These are phyloP conservation scores for Rapana venosa DNA, from an alignment of 2,888 invertebrate genomes.

Conservation along the genomic window DNA sequence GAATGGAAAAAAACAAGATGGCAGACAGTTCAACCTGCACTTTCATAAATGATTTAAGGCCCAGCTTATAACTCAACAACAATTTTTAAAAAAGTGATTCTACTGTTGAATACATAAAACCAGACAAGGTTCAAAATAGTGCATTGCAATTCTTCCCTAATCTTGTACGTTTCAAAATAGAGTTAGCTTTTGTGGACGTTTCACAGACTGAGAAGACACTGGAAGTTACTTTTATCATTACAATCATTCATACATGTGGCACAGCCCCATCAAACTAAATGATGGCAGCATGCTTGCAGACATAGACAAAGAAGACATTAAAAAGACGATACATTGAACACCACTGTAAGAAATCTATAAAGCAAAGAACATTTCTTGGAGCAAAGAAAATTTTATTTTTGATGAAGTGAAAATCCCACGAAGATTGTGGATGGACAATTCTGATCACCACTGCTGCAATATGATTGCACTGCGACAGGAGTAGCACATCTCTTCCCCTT, in stretches of 20 bases:
- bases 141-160: too few species aligned
- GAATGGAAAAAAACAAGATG: too few species aligned
- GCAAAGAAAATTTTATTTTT: slow-evolving; percentile 6
- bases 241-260: background rate
- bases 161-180: too few species aligned
- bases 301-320: background rate
- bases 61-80: too few species aligned
- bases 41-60: too few species aligned
- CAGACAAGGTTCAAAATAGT: too few species aligned
- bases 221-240: background rate
- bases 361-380: background rate
- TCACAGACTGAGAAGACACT: too few species aligned
- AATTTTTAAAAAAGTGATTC: too few species aligned
- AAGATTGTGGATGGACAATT: background rate
- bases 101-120: too few species aligned
- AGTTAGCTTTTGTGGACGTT: too few species aligned
- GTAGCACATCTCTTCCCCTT: background rate
- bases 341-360: background rate
- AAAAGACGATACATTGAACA: background rate
- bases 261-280: too few species aligned
- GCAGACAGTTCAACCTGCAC: too few species aligned
- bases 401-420: background rate
- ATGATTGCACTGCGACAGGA: background rate
- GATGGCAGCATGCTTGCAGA: background rate
- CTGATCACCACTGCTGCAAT: slow-evolving; percentile 12